Evolutionary conservation across 2,113 vertebrate genomes (phyloP).

Genomic region (Cephalophus harveyi): DNA sequence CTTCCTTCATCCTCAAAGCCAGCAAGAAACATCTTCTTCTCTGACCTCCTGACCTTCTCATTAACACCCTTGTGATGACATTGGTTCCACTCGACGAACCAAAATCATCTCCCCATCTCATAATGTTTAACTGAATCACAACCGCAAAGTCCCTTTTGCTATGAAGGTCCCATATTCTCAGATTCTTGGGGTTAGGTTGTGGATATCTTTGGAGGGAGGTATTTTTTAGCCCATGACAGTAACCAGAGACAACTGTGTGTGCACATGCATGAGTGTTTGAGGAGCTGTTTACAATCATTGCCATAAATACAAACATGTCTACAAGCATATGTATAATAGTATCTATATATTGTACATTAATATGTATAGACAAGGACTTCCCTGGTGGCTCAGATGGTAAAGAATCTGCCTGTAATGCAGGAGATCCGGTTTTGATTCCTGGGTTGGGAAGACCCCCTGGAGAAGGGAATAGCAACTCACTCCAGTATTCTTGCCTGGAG

Average conservation of each 20-base stretch:
- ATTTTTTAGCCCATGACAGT: not conserved
- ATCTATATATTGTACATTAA: not conserved
- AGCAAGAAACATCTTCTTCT: not conserved
- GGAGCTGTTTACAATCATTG: not conserved
- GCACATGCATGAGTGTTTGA: accelerated
- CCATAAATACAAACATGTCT: not conserved
- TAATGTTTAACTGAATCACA: not conserved
- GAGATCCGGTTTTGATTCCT: not conserved
- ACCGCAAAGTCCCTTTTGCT: not conserved
- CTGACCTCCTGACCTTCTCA: not conserved
- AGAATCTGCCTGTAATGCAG: not conserved
- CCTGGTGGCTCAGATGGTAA: not conserved
- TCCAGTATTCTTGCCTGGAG: not conserved
- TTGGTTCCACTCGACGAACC: not conserved
- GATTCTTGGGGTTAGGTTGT: not conserved
- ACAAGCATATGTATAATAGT: not conserved
- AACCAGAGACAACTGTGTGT: not conserved
- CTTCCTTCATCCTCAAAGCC: not conserved
- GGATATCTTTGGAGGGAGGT: not conserved
- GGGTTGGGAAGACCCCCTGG: not conserved
- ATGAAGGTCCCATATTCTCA: not conserved
- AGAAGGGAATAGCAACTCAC: not conserved
- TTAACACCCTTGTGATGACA: not conserved
- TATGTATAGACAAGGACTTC: not conserved
- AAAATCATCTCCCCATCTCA: not conserved